Evolutionary conservation across 2,113 vertebrate species (phyloP).

Genomic region (Spea bombifrons): DNA sequence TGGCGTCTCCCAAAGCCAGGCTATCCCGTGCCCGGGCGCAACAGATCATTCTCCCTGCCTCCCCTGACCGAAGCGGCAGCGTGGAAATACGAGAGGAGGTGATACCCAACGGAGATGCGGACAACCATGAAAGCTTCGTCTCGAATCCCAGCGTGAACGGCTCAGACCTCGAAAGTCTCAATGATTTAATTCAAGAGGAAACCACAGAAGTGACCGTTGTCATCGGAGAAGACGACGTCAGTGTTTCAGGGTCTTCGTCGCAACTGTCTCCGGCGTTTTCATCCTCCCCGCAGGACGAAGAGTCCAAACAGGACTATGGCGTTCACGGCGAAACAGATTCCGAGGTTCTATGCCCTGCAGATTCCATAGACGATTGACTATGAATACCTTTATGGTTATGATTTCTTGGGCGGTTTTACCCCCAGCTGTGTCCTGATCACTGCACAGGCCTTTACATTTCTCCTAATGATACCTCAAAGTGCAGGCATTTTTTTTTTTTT

Average conservation of each 20-base stretch:
- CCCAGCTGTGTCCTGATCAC: too few relatives aligned
- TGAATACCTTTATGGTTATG: too few relatives aligned
- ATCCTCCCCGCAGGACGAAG: conserved; percentile 57
- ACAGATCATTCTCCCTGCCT: conserved; percentile 71
- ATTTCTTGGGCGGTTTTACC: too few relatives aligned
- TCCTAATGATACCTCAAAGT: too few relatives aligned
- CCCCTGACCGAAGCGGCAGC: conserved; percentile 58
- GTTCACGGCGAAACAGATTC: conserved; percentile 45
- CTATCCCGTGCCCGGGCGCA: conserved; percentile 60
- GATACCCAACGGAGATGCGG: conserved; percentile 62
- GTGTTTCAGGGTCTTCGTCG: conserved; percentile 53
- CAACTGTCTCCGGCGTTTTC: conserved; percentile 60
- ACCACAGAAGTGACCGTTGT: conserved; percentile 80
- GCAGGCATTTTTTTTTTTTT: too few relatives aligned
- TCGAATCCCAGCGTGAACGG: conserved; percentile 71
- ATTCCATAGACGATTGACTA: neutral
- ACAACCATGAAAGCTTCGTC: conserved; percentile 74
- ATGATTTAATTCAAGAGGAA: conserved; percentile 86
- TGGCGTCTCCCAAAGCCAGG: conserved; percentile 67
- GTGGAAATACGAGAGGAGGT: conserved; percentile 71
- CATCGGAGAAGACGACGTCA: conserved; percentile 74
- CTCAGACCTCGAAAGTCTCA: conserved; percentile 87
- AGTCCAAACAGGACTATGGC: conserved; percentile 68
- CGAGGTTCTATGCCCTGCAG: neutral
- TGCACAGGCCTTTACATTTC: too few relatives aligned